Evolutionary conservation across 2,113 vertebrate genomes (phyloP), one percentile per base, ranked within the genome.

Genomic region (Lontra canadensis): DNA sequence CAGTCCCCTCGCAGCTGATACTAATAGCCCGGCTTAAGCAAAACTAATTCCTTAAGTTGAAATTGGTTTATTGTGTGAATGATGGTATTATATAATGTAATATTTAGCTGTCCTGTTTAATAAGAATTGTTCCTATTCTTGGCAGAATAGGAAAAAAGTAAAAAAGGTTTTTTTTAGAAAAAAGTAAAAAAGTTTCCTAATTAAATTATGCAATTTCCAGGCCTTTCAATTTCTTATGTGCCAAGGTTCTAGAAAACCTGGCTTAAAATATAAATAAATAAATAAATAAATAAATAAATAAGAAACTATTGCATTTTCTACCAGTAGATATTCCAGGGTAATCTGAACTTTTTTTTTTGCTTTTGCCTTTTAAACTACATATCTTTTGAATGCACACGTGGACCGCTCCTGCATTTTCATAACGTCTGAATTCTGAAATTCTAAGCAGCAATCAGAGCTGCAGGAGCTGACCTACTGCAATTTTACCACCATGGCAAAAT

Each of bases 391-490:
- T 80, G 96, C 84, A 96, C 63, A 96, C 17, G 76, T 95, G 97
- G 42, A 96, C 97, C 79, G 92, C 89, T 92, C 97, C 97, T 96
- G 92, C 82, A 97, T 98, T 98, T 98, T 98, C 97, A 97, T 98
- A 98, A 97, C 97, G 97, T 97, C 97, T 97, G 97, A 98, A 98
- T 98, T 98, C 97, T 98, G 69, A 97, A 98, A 96, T 90, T 94
- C 93, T 95, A 97, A 98, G 97, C 94, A 97, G 98, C 97, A 98
- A 98, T 98, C 98, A 98, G 96, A 98, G 97, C 98, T 98, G 76
- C 93, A 96, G 97, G 97, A 97, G 89, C 82, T 98, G 96, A 97
- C 97, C 80, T 71, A 96, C 79, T 94, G 69, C 95, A 96, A 98
- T 98, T 98, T 97, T 96, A 96, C 95, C 96, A 89, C 73, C 36